A percentile compares a stretch with the other conserved stretches of the same genome.
These are phyloP conservation scores for Steinernema hermaphroditum DNA, from an alignment of 2,888 invertebrate species.

Conservation along the genomic window DNA sequence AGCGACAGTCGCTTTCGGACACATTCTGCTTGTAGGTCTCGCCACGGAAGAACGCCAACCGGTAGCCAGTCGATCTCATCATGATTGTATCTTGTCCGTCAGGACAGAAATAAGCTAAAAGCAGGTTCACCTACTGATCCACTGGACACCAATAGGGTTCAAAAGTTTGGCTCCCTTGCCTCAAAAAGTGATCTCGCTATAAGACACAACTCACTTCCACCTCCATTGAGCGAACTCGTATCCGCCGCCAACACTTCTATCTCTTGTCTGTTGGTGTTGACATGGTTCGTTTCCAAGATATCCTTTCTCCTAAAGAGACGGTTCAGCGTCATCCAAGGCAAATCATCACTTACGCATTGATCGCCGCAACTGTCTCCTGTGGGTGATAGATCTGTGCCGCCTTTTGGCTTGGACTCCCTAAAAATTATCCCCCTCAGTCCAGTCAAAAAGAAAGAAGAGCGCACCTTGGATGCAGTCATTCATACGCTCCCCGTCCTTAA, in stretches of 20 bases:
- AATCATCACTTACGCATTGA: constrained; percentile 4
- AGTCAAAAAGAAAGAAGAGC: no score
- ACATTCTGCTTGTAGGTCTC: constrained; percentile 15
- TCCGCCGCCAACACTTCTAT: neutral
- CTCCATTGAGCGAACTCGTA: neutral
- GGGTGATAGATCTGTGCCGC: constrained; percentile 8
- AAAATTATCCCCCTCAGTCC: no score
- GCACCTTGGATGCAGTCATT: constrained; percentile 7
- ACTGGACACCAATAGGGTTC: no score
- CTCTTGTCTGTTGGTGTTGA: neutral
- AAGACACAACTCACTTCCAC: neutral
- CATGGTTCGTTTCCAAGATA: neutral
- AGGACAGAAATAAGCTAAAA: constrained; percentile 10
- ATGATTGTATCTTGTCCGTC: constrained; percentile 20
- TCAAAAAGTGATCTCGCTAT: no score
- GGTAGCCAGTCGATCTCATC: constrained; percentile 10
- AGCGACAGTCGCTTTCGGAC: constrained; percentile 20
- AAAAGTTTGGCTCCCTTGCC: no score
- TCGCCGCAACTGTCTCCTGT: constrained; percentile 3
- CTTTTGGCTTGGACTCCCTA: neutral
- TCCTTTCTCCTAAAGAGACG: neutral
- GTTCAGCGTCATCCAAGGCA: neutral
- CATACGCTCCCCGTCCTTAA: neutral
- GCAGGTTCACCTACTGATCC: no score
- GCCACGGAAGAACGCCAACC: constrained; percentile 12